A percentile compares a stretch with the other conserved stretches of the same genome.
phyloP scores from a whole-genome alignment of 2,797 vertebrate species.

The Silurus aristotelis region DNA sequence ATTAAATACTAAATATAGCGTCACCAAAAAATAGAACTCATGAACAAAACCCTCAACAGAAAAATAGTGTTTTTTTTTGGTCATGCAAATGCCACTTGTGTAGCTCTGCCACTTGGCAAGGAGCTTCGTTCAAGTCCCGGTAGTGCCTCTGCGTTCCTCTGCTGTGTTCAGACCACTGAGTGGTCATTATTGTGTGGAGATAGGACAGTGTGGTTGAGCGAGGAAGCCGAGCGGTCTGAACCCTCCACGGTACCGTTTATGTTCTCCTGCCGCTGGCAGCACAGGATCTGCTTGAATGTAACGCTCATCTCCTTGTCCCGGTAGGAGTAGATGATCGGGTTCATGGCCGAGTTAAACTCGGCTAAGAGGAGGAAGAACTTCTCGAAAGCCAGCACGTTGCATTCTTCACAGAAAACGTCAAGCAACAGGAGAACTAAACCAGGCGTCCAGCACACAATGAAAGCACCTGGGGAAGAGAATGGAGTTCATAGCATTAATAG shows the following conservation, averaged over 20 bases:
- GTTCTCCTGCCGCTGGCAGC: constrained; percentile 90
- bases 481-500: not conserved
- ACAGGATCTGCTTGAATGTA: constrained; percentile 96
- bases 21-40: constrained; percentile 48
- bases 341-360: constrained; percentile 99
- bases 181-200: constrained; percentile 90
- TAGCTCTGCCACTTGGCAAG: constrained; percentile 40
- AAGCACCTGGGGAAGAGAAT: constrained; percentile 80
- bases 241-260: constrained; percentile 87
- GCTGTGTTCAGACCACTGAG: constrained; percentile 84
- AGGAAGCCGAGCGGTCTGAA: constrained; percentile 93
- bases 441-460: constrained; percentile 98
- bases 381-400: constrained; percentile 90
- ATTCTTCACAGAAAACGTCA: constrained; percentile 90
- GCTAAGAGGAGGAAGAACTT: constrained; percentile 98
- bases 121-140: constrained; percentile 35
- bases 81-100: constrained; percentile 54
- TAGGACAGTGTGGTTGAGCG: constrained; percentile 93
- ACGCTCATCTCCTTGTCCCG: constrained; percentile 98
- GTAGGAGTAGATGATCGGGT: constrained; percentile 99
- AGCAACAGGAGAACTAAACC: constrained; percentile 92
- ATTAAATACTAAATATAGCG: constrained; percentile 73
- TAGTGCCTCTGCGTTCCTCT: constrained; percentile 40
- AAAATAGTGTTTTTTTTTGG: constrained; percentile 50
- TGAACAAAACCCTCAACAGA: constrained; percentile 50